Evolutionary conservation across 2,888 invertebrate genomes (phyloP).

Genomic region (Ceraclea dissimilis): DNA sequence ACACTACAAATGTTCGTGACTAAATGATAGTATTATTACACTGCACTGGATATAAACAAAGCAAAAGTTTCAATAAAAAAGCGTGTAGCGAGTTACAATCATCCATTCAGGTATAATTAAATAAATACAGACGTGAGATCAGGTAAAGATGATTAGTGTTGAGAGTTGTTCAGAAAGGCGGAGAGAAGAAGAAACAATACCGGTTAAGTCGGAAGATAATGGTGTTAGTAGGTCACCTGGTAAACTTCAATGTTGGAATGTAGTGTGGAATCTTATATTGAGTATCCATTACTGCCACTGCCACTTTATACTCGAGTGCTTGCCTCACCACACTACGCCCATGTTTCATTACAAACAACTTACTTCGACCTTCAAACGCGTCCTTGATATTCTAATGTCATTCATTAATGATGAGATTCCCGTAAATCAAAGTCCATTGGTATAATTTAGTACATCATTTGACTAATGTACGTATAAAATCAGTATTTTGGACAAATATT

Average conservation of each 20-base stretch:
- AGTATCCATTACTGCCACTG: too few species aligned
- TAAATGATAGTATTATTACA: too few species aligned
- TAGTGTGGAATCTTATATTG: background rate
- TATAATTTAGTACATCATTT: too few species aligned
- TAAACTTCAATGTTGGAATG: constrained; percentile 24
- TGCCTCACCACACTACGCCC: background rate
- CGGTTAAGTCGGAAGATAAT: constrained; percentile 25
- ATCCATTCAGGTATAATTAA: background rate
- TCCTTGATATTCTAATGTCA: constrained; percentile 1
- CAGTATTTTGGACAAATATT: too few species aligned
- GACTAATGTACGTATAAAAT: too few species aligned
- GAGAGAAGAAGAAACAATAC: constrained; percentile 11
- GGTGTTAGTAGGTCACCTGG: constrained; percentile 41
- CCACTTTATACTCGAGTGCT: too few species aligned
- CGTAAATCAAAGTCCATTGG: too few species aligned
- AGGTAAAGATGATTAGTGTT: constrained; percentile 1
- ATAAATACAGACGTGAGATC: background rate
- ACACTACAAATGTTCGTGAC: too few species aligned
- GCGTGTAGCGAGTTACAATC: background rate
- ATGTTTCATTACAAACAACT: background rate
- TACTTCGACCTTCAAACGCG: constrained; percentile 4
- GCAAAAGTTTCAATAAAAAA: background rate
- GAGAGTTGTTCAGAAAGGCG: background rate
- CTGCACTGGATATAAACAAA: background rate
- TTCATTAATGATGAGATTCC: too few species aligned